These are phyloP conservation scores for Urocolius indicus DNA, from an alignment of 2,113 vertebrate species.

Conservation along the genomic window DNA sequence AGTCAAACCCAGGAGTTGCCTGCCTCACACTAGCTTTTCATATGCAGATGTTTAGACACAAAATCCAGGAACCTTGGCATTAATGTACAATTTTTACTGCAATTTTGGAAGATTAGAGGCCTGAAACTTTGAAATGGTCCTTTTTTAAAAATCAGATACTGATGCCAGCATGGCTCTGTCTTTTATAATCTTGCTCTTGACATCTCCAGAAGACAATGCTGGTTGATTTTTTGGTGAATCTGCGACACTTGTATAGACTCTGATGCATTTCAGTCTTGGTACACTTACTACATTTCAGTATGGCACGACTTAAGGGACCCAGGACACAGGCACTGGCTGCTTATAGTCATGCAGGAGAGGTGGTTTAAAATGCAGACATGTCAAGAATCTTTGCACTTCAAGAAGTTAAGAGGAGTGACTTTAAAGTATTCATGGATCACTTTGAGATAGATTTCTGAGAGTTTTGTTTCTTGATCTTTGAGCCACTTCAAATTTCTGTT, in stretches of 20 bases:
- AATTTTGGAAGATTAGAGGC: background rate
- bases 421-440: background rate
- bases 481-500: background rate
- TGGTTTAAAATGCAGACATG: background rate
- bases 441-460: background rate
- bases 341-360: background rate
- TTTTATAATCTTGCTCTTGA: background rate
- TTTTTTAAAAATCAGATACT: background rate
- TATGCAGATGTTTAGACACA: background rate
- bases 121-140: background rate
- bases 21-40: background rate
- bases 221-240: background rate
- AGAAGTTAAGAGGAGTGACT: background rate
- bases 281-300: background rate
- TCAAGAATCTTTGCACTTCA: background rate
- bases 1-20: background rate
- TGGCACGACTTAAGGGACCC: too few species aligned
- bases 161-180: background rate
- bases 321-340: background rate
- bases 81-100: background rate
- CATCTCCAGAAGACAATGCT: background rate
- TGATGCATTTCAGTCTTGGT: fast-evolving
- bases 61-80: background rate
- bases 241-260: background rate
- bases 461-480: background rate